phyloP scores from a whole-genome alignment of 2,113 vertebrate genomes.

The Poeciliopsis turrubarensis region DNA sequence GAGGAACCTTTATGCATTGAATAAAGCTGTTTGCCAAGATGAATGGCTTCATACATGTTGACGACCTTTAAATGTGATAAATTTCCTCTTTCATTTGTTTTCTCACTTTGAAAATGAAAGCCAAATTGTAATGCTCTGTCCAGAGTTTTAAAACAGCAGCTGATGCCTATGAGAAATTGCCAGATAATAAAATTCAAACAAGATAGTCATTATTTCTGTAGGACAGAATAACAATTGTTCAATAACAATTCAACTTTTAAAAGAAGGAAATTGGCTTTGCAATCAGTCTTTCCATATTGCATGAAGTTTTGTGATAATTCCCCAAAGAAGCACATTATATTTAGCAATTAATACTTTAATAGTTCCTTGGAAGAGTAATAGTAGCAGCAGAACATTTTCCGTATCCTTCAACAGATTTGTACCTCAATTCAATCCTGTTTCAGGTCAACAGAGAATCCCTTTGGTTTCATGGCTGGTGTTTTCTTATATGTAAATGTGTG shows the following conservation, averaged over 20 bases:
- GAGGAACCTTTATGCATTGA: conserved; percentile 21
- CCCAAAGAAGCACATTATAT: not conserved
- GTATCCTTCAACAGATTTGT: too few species aligned
- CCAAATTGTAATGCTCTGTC: not conserved
- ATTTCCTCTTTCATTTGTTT: conserved; percentile 23
- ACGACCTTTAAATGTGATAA: conserved; percentile 25
- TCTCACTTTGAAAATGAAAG: conserved; percentile 9
- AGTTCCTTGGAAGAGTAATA: not conserved
- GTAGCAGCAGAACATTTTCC: too few species aligned
- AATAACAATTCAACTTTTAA: not conserved
- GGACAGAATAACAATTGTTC: not conserved
- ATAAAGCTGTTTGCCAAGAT: conserved; percentile 30
- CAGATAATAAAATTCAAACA: not conserved
- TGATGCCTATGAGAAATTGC: not conserved
- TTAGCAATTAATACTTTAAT: not conserved
- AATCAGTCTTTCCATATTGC: not conserved
- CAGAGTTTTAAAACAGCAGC: conserved; percentile 4
- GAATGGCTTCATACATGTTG: conserved; percentile 20
- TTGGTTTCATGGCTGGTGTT: too few species aligned
- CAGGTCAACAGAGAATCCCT: too few species aligned
- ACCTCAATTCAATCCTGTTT: too few species aligned
- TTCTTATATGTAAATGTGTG: too few species aligned
- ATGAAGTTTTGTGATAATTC: not conserved
- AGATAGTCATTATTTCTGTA: not conserved
- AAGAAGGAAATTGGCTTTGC: not conserved